Percentiles rank a stretch among this genome's conserved stretches.
Evolutionary conservation across 2,797 vertebrate genomes (phyloP).

Genomic region (Pagetopsis macropterus): DNA sequence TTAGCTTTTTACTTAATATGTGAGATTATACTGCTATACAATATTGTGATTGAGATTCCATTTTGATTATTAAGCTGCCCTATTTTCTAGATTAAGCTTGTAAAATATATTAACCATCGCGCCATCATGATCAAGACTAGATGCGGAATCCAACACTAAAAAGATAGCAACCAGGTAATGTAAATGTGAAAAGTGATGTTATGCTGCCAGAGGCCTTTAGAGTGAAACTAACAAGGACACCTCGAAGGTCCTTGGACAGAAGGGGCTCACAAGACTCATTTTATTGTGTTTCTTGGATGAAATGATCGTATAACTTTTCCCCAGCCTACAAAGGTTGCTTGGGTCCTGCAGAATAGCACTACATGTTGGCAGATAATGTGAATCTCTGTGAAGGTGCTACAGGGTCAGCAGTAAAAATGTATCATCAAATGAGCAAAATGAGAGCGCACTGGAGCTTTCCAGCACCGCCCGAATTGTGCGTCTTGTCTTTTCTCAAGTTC

Average conservation of each 20-base stretch:
- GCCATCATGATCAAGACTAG: not conserved
- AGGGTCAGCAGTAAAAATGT: conserved; percentile 5
- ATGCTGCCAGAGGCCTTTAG: not conserved
- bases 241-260: not conserved
- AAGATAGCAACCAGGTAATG: not conserved
- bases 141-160: conserved; percentile 28
- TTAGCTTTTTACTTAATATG: too few relatives aligned
- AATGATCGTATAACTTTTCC: conserved; percentile 3
- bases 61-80: too few relatives aligned
- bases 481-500: not conserved
- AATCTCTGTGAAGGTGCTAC: conserved; percentile 1
- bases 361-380: conserved; percentile 3
- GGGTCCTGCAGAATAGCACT: not conserved
- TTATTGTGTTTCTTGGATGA: not conserved
- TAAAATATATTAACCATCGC: too few relatives aligned
- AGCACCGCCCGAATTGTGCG: not conserved
- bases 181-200: not conserved
- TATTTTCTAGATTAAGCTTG: too few relatives aligned
- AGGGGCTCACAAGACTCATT: not conserved
- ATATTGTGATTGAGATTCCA: too few relatives aligned
- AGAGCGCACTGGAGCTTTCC: conserved; percentile 2
- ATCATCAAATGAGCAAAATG: conserved; percentile 1
- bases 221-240: conserved; percentile 11
- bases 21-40: too few relatives aligned
- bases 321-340: conserved; percentile 3